These are phyloP conservation scores for Netelia fuscicornis DNA, from an alignment of 2,888 invertebrate species.

Conservation along the genomic window DNA sequence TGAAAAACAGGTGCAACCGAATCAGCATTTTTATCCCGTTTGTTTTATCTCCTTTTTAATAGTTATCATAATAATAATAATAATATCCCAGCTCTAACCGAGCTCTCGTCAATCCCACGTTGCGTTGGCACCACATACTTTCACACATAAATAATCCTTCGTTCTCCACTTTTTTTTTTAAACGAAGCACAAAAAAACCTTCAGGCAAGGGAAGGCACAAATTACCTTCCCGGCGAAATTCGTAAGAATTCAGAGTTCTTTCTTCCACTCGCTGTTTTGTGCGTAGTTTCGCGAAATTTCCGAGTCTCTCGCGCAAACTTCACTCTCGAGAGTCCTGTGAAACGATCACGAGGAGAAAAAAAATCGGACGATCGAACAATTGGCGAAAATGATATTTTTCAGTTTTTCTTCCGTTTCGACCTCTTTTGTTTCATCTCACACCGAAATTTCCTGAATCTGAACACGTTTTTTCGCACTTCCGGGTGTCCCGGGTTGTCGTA, in stretches of 20 bases:
- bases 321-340: too few species aligned
- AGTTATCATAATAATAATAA: constrained; percentile 34
- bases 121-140: constrained; percentile 60
- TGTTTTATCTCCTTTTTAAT: constrained; percentile 19
- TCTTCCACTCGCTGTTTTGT: too few species aligned
- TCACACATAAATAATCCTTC: not conserved
- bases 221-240: too few species aligned
- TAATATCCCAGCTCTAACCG: constrained; percentile 57
- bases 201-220: too few species aligned
- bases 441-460: constrained; percentile 96
- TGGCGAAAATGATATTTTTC: not conserved
- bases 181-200: too few species aligned
- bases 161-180: not conserved
- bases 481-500: constrained; percentile 89
- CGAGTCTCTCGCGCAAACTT: too few species aligned
- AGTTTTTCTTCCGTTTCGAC: not conserved
- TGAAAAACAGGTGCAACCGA: not conserved
- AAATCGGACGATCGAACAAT: not conserved
- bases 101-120: constrained; percentile 70
- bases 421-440: constrained; percentile 86
- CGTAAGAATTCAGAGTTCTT: too few species aligned
- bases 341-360: too few species aligned
- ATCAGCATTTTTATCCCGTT: not conserved
- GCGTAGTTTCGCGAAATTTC: too few species aligned
- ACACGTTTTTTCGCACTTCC: constrained; percentile 95